Base-by-base conservation (phyloP, 2,888 invertebrate species). In the Scaptomyza parva region DNA sequence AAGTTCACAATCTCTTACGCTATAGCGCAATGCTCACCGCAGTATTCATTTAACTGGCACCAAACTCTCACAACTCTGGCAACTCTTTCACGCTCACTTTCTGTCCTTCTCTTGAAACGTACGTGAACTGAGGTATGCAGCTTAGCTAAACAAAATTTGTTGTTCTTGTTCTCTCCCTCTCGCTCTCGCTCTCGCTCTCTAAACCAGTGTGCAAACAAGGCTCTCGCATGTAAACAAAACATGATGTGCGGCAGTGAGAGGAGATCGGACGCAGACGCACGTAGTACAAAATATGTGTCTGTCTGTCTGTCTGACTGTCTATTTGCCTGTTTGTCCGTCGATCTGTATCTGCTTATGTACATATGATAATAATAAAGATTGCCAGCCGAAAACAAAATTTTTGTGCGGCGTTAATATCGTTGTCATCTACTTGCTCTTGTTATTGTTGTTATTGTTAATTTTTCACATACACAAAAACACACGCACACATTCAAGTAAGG, bases 301-400 rank as follows among this genome's bases (percentile, higher is more conserved):
- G 35, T 44, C 7, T 41, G 35, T 44, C n/a, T 35, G 53, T 26
- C 39, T 39, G 48, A 8, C 26, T 24, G 43, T 43, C 71, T 50
- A 50, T 61, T 30, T 53, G 52, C 39, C 12, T 18, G 43, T 55
- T 45, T 70, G 59, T 35, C 33, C 30, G 67, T 48, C 65, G 70
- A 86, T 83, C 81, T 82, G 35, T 35, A 82, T 82, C 86, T 86
- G 84, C 78, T 66, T 75, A 86, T 80, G 63, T 53, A 83, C 70
- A 81, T 80, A 83, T 51, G 58, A 59, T 75, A 76, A 80, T 80
- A 84, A 84, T 78, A 75, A 69, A 81, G 81, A 80, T 80, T 78
- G 78, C 64, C 68, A 64, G 58, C 82, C 65, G 33, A 78, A 75
- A 65, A 67, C 37, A 74, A 50, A 59, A 60, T 54, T 76, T 70